Evolutionary conservation across 2,113 vertebrate species (phyloP), one percentile per base, ranked within the genome.

Genomic region (Lampris megalopsis): DNA sequence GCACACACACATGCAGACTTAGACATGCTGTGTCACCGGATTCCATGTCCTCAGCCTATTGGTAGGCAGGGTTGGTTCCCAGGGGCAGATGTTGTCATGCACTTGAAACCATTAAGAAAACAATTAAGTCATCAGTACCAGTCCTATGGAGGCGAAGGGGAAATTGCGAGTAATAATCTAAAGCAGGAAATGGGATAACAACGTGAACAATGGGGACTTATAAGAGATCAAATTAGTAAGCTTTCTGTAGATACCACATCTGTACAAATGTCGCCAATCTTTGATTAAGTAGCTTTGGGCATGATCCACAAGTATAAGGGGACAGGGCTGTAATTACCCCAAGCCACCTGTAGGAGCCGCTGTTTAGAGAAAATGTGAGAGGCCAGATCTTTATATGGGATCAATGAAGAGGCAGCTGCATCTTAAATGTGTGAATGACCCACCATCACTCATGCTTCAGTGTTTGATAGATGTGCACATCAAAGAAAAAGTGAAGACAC

Each of bases 71-170:
- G 41, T 38, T 9, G 75, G 82, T 88, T 91, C 90, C 86, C 90
- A 89, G 71, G 85, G 85, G 73, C 73, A 54, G 54, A 78, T 58
- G 42, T 62, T 56, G 82, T 52, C 13, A 57, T 76, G 63, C 77
- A 82, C 66, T 74, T 43, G 43, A 65, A 79, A 77, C 67, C 69
- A 71, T 71, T 68, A 58, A 73, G 72, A 91, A 90, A 90, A 87
- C 87, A 90, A 89, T 90, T 67, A 91, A 85, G 80, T 86, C 85
- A 86, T 77, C 71, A 78, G 73, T 59, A 49, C 66, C 5, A 38
- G 50, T 41, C 48, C 58, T 56, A 59, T 24, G 68, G 40, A 68
- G 72, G 58, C 87, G 85, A 89, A 86, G 79, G 57, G 85, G 86
- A 88, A 89, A 88, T 75, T 45, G 58, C 63, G 52, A 13, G 69